These are phyloP conservation scores for Lagodon rhomboides DNA, from an alignment of 2,797 vertebrate genomes.

Conservation along the genomic window DNA sequence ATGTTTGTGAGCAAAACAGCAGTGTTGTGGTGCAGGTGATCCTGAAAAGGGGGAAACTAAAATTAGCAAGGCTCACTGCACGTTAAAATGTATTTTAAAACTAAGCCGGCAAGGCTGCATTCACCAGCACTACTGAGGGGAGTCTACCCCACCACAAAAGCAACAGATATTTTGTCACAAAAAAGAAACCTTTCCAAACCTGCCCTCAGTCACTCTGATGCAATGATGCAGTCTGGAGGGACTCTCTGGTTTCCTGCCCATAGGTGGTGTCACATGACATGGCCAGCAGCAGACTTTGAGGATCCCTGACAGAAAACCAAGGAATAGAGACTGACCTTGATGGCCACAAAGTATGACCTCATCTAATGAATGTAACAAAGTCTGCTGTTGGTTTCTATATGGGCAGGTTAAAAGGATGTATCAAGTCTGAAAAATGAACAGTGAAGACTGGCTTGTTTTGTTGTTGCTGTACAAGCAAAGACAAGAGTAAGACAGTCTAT, in stretches of 20 bases:
- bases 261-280: constrained; percentile 52
- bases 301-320: constrained; percentile 37
- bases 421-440: constrained; percentile 20
- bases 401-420: constrained; percentile 3
- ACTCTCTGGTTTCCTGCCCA: constrained; percentile 43
- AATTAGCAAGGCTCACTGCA: no score
- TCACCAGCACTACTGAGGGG: no score
- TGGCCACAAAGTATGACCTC: constrained; percentile 38
- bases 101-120: no score
- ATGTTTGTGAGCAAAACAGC: no score
- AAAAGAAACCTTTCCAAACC: constrained; percentile 21
- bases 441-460: constrained; percentile 19
- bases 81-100: no score
- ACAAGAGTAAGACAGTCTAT: constrained; percentile 36
- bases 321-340: constrained; percentile 35
- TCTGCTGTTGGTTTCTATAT: not conserved
- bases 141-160: no score
- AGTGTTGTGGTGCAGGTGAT: no score
- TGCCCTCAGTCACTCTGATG: not conserved
- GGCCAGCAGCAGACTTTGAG: constrained; percentile 22
- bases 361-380: constrained; percentile 23
- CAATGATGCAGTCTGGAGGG: constrained; percentile 24
- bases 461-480: constrained; percentile 28
- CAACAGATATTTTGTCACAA: not conserved
- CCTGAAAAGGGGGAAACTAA: no score